Evolutionary conservation across 1,140 invertebrate species (phyloP).

Genomic region (Solenopsis fugax): DNA sequence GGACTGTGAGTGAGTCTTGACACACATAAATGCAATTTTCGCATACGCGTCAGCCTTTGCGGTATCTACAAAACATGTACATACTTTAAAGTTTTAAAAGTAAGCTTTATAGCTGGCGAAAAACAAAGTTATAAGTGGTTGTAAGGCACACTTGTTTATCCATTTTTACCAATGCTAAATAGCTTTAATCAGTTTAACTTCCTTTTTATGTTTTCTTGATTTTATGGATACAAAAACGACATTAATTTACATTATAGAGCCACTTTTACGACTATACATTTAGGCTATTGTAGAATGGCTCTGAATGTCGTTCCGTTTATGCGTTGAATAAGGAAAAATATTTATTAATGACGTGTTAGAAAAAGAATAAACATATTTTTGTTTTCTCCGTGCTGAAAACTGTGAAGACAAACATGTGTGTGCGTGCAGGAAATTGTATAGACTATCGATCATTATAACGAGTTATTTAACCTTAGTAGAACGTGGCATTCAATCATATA

Average conservation of each 20-base stretch:
- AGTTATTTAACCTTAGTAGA: constrained; percentile 36
- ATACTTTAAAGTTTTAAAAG: not conserved
- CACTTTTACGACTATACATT: no score
- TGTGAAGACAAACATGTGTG: not conserved
- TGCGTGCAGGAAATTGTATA: constrained; percentile 12
- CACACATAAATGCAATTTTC: constrained; percentile 49
- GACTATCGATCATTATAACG: not conserved
- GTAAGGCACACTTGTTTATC: no score
- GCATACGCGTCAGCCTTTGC: constrained; percentile 2
- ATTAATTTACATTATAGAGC: no score
- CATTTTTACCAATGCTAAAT: no score
- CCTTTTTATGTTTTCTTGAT: no score
- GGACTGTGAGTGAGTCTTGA: constrained; percentile 82
- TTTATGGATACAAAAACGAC: no score
- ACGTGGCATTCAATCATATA: not conserved
- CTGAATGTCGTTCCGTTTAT: not conserved
- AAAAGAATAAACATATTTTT: not conserved
- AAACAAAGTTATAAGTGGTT: no score
- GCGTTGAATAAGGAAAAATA: not conserved
- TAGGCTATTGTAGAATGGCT: not conserved
- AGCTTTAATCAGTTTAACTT: no score
- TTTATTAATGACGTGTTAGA: not conserved
- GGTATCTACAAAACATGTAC: constrained; percentile 58
- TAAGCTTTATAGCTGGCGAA: no score
- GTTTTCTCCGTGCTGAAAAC: not conserved